phyloP scores from a whole-genome alignment of 64 coral and sea anemone genomes.

The Anthopleura sola region DNA sequence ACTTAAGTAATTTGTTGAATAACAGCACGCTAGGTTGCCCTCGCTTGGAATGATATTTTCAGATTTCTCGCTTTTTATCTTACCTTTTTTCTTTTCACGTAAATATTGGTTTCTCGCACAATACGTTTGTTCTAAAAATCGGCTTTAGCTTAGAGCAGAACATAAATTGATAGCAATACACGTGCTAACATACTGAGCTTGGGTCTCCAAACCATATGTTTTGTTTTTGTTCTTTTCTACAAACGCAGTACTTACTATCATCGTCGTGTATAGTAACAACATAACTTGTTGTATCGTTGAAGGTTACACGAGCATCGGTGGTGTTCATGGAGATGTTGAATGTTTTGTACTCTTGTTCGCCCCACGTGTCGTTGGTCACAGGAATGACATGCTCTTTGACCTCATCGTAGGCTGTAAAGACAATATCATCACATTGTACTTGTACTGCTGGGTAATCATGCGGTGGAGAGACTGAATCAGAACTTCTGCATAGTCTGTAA shows the following conservation, averaged over 20 bases:
- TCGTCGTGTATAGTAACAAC: background rate
- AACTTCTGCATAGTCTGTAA: background rate
- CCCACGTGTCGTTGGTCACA: background rate
- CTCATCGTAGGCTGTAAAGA: background rate
- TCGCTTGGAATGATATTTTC: too few species aligned
- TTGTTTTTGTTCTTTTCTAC: too few species aligned
- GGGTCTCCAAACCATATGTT: too few species aligned
- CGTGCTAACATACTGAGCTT: too few species aligned
- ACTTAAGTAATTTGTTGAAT: too few species aligned
- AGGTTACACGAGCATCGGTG: background rate
- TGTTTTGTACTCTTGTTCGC: background rate
- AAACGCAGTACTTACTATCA: background rate
- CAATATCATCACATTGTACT: background rate
- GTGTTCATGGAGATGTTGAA: background rate
- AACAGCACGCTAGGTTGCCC: too few species aligned
- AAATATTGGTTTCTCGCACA: too few species aligned
- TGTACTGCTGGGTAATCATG: background rate
- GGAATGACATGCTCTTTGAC: background rate
- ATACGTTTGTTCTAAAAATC: too few species aligned
- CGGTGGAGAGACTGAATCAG: background rate
- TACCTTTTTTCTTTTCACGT: too few species aligned
- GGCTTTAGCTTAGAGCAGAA: too few species aligned
- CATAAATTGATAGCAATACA: too few species aligned
- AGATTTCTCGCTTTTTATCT: too few species aligned
- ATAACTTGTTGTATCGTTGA: constrained; percentile 16